Conservation (phyloP, 2,888 invertebrate species). For the Pandemis cinnamomeana region DNA sequence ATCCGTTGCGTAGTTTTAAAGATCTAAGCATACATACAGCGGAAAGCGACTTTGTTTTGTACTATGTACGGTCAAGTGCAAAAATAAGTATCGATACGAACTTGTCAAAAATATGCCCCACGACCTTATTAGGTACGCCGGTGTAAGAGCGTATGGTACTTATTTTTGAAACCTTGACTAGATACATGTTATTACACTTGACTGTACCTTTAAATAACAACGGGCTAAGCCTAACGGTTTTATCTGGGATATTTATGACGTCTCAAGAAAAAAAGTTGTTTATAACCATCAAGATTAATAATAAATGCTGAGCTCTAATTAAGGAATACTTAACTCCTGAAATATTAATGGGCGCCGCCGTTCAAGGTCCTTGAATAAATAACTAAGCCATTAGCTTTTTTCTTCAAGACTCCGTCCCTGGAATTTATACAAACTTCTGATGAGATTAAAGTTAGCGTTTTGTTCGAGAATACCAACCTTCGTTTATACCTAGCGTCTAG, state of each 20-base stretch:
- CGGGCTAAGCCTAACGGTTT: background rate
- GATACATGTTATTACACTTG: too few relatives aligned
- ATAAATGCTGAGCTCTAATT: conserved; percentile 32
- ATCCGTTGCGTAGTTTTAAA: too few relatives aligned
- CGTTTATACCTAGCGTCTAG: too few relatives aligned
- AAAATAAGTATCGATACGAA: too few relatives aligned
- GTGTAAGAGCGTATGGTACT: too few relatives aligned
- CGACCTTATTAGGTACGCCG: too few relatives aligned
- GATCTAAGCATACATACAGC: too few relatives aligned
- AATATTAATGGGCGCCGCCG: conserved; percentile 44
- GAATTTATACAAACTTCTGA: conserved; percentile 7
- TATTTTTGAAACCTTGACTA: too few relatives aligned
- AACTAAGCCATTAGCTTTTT: conserved; percentile 53
- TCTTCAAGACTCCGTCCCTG: conserved; percentile 46
- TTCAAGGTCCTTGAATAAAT: conserved; percentile 52
- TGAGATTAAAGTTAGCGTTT: background rate
- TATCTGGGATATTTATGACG: conserved; percentile 19
- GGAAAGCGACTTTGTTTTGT: too few relatives aligned
- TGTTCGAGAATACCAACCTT: background rate
- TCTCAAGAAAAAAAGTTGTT: conserved; percentile 8
- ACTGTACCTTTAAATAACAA: background rate
- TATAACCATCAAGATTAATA: conserved; percentile 14
- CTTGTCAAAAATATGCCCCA: too few relatives aligned
- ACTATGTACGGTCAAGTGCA: too few relatives aligned
- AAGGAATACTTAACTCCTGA: conserved; percentile 42